These are phyloP conservation scores for Drosophila malerkotliana DNA, from an alignment of 1,140 invertebrate species.

Conservation along the genomic window DNA sequence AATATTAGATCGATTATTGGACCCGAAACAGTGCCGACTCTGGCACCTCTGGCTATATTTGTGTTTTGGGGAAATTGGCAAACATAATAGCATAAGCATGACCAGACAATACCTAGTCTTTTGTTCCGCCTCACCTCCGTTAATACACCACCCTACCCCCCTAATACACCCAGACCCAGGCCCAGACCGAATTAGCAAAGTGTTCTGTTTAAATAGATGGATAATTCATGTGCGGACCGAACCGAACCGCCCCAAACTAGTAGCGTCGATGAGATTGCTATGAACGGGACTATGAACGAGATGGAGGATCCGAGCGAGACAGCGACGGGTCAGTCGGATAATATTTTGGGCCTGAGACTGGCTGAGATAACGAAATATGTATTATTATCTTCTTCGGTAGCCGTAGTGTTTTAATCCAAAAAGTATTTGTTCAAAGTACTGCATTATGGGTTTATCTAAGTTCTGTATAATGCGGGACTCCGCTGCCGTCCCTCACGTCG, in stretches of 20 bases:
- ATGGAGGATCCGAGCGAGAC: neutral
- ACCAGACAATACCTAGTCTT: neutral
- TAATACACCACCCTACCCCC: too few species aligned
- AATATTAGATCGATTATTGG: too few species aligned
- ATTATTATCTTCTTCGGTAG: neutral
- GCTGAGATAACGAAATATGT: neutral
- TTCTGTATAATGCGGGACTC: slow-evolving; percentile 25
- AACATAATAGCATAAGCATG: too few species aligned
- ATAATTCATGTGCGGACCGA: slow-evolving; percentile 33
- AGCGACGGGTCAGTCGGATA: neutral
- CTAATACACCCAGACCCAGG: neutral
- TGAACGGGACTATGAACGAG: neutral
- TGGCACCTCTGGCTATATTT: too few species aligned
- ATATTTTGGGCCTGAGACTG: slow-evolving; percentile 4
- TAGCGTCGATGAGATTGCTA: neutral
- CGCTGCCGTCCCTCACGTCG: slow-evolving; percentile 35
- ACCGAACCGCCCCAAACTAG: slow-evolving; percentile 39
- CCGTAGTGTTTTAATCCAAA: neutral
- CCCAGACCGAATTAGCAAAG: neutral
- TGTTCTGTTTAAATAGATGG: slow-evolving; percentile 26
- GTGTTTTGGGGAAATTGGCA: too few species aligned
- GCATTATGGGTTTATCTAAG: slow-evolving; percentile 52
- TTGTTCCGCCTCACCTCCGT: slow-evolving; percentile 14
- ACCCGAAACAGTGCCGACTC: too few species aligned
- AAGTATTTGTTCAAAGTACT: slow-evolving; percentile 56